phyloP scores from a whole-genome alignment of 2,113 vertebrate genomes.

The Solenodon paradoxus region DNA sequence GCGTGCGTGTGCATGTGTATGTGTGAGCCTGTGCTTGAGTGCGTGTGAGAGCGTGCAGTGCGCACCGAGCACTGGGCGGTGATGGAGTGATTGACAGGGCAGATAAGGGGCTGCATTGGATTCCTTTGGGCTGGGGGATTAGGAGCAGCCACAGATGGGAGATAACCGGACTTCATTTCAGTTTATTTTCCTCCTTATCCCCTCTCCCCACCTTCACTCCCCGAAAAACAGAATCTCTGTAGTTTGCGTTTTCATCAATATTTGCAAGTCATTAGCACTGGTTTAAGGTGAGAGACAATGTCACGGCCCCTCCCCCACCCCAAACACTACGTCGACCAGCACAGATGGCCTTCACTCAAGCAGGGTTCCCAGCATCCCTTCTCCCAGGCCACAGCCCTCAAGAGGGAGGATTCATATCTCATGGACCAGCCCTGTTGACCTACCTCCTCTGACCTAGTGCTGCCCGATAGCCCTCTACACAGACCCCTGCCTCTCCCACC shows the following conservation, averaged over 20 bases:
- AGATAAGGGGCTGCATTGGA: constrained; percentile 84
- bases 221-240: constrained; percentile 72
- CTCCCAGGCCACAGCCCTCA: not conserved
- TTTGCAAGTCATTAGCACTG: constrained; percentile 88
- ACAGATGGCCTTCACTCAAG: not conserved
- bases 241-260: constrained; percentile 83
- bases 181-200: constrained; percentile 82
- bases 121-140: constrained; percentile 85
- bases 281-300: constrained; percentile 91
- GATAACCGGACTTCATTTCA: constrained; percentile 86
- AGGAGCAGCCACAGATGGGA: constrained; percentile 86
- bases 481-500: not conserved
- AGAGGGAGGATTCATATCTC: not conserved
- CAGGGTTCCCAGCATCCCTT: not conserved
- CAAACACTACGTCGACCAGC: no score
- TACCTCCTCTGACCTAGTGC: not conserved
- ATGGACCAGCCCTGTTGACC: not conserved
- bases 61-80: constrained; percentile 57
- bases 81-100: constrained; percentile 75
- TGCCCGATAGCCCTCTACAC: not conserved
- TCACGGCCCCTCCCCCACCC: constrained; percentile 72
- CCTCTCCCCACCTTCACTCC: constrained; percentile 59
- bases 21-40: constrained; percentile 55
- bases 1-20: not conserved
- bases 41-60: constrained; percentile 61